Percentiles rank a stretch among this genome's conserved stretches.
phyloP scores from a whole-genome alignment of 2,888 invertebrate species.

The Aporophyla nigra region DNA sequence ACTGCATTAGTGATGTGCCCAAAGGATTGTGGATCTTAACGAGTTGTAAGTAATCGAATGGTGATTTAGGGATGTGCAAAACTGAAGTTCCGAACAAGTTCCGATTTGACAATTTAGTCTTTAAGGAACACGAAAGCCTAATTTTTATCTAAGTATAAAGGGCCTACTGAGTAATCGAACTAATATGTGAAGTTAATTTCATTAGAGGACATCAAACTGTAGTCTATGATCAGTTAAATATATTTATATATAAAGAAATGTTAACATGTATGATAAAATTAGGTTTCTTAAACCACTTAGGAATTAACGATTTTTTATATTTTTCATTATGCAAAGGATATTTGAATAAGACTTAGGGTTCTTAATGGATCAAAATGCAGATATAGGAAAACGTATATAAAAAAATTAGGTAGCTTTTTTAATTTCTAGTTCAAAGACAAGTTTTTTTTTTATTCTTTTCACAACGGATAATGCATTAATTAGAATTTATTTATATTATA shows the following conservation, averaged over 20 bases:
- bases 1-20: constrained; percentile 73
- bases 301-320: constrained; percentile 89
- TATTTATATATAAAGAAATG: constrained; percentile 87
- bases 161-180: constrained; percentile 88
- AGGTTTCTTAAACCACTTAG: constrained; percentile 90
- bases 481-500: constrained; percentile 87
- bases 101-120: constrained; percentile 65
- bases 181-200: constrained; percentile 72
- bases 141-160: constrained; percentile 84
- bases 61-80: constrained; percentile 64
- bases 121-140: constrained; percentile 84
- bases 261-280: constrained; percentile 88
- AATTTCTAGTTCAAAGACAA: constrained; percentile 87
- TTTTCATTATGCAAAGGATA: constrained; percentile 89
- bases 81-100: constrained; percentile 67
- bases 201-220: constrained; percentile 74
- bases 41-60: constrained; percentile 66
- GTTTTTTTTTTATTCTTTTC: constrained; percentile 80
- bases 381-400: constrained; percentile 84
- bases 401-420: constrained; percentile 82
- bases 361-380: constrained; percentile 75
- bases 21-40: constrained; percentile 71
- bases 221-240: constrained; percentile 81
- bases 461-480: constrained; percentile 79
- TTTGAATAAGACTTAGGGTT: constrained; percentile 85